Base-by-base conservation (phyloP, 2,113 vertebrate genomes). In the Phaethornis superciliosus region DNA sequence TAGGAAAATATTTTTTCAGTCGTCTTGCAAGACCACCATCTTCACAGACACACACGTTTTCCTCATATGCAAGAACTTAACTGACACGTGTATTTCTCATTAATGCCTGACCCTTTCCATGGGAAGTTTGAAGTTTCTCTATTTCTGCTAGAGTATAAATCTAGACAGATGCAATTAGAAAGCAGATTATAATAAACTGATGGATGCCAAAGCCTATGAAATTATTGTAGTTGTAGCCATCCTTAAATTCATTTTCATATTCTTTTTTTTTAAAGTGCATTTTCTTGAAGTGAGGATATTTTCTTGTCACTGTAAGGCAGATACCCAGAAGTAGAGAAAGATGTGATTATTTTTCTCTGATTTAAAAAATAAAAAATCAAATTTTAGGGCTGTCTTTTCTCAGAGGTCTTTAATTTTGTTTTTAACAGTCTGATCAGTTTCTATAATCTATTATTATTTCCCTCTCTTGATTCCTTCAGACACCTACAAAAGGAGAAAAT, bases 331-430 rank as follows among this genome's bases (percentile, higher is more conserved):
- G 55, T 42, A 87, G 51, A 95, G 37, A 37, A 40, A 63, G 83
- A 91, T 51, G 42, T 91, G 71, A 95, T 94, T 89, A 93, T 94
- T 71, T 70, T 93, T 82, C n/a, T 76, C 54, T 63, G 71, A 88
- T 32, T 91, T 32, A 40, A 40, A 40, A 40, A 40, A 40, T 6
- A 51, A 32, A 78, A 94, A 89, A 83, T 78, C 35, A 86, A 76
- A 79, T 80, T 82, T 67, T 28, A 80, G 89, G 68, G 62, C 79
- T 70, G 28, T 88, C 80, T 95, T 96, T 95, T 96, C 91, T 95
- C 19, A 0, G 51, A 77, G 71, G 81, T 91, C 75, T 94, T 96
- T 91, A 94, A 89, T 94, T 94, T 95, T 81, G 58, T 59, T 95
- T 93, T 84, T 81, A 93, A 68, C 63, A 67, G 37, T 70, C 71